phyloP scores from a whole-genome alignment of 35 echinoderm and acorn worm species.

The Hemicentrotus pulcherrimus region DNA sequence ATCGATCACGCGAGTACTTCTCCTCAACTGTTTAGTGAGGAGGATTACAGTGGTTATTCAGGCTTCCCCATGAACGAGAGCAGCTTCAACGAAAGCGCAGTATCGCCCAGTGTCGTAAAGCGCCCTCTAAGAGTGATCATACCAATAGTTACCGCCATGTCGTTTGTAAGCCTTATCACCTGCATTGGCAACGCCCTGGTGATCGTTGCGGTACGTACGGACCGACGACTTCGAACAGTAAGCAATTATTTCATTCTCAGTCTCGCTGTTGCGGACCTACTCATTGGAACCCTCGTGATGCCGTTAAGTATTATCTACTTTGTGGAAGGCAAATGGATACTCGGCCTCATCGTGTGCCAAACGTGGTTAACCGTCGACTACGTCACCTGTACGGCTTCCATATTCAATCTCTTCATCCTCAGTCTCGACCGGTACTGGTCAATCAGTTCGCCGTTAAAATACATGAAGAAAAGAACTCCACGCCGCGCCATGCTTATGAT shows the following conservation, averaged over 20 bases:
- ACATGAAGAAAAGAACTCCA: conserved; percentile 86
- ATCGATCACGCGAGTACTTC: conserved; percentile 28
- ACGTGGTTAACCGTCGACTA: conserved; percentile 92
- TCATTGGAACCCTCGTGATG: conserved; percentile 95
- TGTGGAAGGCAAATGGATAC: conserved; percentile 72
- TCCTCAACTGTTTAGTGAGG: conserved; percentile 8
- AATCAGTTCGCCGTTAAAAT: conserved; percentile 87
- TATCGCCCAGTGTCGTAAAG: neutral
- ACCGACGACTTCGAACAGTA: conserved; percentile 87
- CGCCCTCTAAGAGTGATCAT: conserved; percentile 53
- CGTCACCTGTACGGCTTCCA: conserved; percentile 95
- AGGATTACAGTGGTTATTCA: conserved; percentile 41
- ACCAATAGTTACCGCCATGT: conserved; percentile 84
- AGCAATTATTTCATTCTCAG: conserved; percentile 97
- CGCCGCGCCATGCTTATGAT: conserved; percentile 93
- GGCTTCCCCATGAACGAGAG: conserved; percentile 18
- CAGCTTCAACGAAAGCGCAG: conserved; percentile 28
- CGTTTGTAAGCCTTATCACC: conserved; percentile 77
- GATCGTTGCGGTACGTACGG: conserved; percentile 88
- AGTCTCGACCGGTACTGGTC: conserved; percentile 98
- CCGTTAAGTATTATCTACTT: conserved; percentile 91
- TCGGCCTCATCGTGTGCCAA: conserved; percentile 83
- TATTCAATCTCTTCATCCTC: conserved; percentile 93
- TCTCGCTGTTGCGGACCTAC: conserved; percentile 84
- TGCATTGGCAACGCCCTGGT: conserved; percentile 88